Base-by-base conservation (phyloP, 2,797 vertebrate species). In the Parauchenoglanis ngamensis region DNA sequence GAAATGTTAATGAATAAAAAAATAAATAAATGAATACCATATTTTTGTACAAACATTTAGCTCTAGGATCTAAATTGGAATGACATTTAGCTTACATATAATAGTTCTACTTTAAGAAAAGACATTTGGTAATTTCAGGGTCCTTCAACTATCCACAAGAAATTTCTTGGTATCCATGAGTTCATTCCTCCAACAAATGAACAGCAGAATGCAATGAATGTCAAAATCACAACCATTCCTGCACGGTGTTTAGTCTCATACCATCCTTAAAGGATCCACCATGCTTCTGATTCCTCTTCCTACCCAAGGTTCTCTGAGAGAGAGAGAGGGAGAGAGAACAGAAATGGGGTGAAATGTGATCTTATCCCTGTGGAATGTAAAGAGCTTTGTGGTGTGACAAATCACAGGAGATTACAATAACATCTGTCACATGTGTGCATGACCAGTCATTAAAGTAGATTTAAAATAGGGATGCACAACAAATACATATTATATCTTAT, bases 261-360 rank as follows among this genome's bases (percentile, higher is more conserved):
- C 98, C 97, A 4, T 99, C 97, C 94, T 99, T 99, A 95, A 99
- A 99, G 0, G 98, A 99, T 81, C 98, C 98, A 0, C 96, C 95
- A 0, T 96, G 94, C 0, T 93, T 95, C 89, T 96, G 93, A 94
- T 92, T 96, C 89, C 96, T 97, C 91, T 94, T 98, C 91, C 97
- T 94, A 2, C 96, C 96, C 0, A 97, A 91, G 0, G 96, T 95
- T 93, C 85, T 95, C 98, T 99, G 91, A 75, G 67, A 75, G 35
- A 44, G 70, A 46, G 21, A 73, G 19, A 44, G 91, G 25, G 91
- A n/a, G 91, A 76, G 90, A 77, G 91, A 76, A 25, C 1, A 76
- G 31, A 46, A 44, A 76, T 12, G 11, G 7, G 21, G 54, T 40
- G 76, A 88, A 85, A 72, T 28, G 6, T 83, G 67, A 91, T 75